Evolutionary conservation across 2,888 invertebrate genomes (phyloP), one percentile per base, ranked within the genome.

Genomic region (Synergus laeviventris): DNA sequence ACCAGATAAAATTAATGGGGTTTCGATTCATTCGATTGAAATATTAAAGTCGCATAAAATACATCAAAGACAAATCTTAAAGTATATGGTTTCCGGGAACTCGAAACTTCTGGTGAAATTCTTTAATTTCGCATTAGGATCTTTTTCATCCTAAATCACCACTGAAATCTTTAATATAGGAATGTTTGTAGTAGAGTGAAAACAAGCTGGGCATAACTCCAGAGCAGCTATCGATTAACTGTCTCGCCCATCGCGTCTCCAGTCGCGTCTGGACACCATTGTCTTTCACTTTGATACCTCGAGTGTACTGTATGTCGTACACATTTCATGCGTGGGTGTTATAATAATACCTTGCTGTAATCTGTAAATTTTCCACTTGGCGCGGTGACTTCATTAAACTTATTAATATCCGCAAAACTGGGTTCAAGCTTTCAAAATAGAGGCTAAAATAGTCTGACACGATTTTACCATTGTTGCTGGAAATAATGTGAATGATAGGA

Each of bases 211-310:
- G 60, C 83, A 84, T 84, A 84, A 84, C 84, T 80, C 80, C 85
- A 85, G 84, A 86, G 85, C 81, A 85, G 83, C 86, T 90, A 90
- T 90, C 86, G 90, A 90, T 90, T 90, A 90, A 87, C 88, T 88
- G 90, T 89, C 90, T 83, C 78, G 81, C 80, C 79, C 82, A 85
- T 84, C 84, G 82, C 81, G 85, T 87, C 86, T 84, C 85, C 81
- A 84, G 86, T 82, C 82, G 82, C 81, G 81, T 85, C 84, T 83
- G 81, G 83, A 83, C 84, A 81, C 85, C 84, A 88, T 88, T 88
- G 88, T 88, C 87, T 88, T 86, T 87, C 84, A 81, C 81, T 79
- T 83, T 78, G 85, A 77, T 81, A 79, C 76, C 45, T 9, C 21
- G 31, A 24, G 16, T 21, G 24, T 24, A 49, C 16, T 21, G 36